Conservation (phyloP, 2,113 vertebrate species). For the Laticauda colubrina region DNA sequence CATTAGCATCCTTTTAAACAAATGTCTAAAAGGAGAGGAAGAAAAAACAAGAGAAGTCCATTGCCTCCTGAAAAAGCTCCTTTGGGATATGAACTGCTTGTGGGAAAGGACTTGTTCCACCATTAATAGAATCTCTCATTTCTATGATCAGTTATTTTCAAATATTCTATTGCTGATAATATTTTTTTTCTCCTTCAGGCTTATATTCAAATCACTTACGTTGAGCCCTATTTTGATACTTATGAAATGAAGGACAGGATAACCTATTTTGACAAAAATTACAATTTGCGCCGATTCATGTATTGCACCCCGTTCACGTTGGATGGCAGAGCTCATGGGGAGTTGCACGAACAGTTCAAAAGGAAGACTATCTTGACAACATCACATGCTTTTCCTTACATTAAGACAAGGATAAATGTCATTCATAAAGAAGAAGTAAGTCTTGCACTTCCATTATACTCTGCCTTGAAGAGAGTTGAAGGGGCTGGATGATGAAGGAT, state of each 20-base stretch:
- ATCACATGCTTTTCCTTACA: conserved; percentile 97
- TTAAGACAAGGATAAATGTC: conserved; percentile 98
- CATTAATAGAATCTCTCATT: not conserved
- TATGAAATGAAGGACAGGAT: conserved; percentile 99
- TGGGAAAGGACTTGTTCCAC: not conserved
- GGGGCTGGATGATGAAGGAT: rapidly evolving
- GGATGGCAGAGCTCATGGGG: conserved; percentile 93
- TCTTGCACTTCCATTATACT: not conserved
- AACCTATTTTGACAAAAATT: conserved; percentile 98
- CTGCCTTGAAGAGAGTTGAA: not conserved
- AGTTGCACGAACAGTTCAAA: conserved; percentile 96
- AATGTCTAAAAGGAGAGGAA: too few species aligned
- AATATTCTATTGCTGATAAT: not conserved
- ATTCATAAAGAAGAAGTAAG: conserved; percentile 96
- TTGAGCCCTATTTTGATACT: conserved; percentile 96
- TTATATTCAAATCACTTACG: conserved; percentile 96
- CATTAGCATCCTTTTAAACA: too few species aligned
- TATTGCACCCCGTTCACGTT: conserved; percentile 98
- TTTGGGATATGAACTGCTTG: not conserved
- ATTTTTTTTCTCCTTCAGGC: conserved; percentile 72
- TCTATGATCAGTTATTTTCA: not conserved
- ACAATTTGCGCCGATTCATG: conserved; percentile 95
- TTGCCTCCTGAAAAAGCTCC: too few species aligned
- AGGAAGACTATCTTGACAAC: conserved; percentile 96
- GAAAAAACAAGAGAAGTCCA: too few species aligned